phyloP scores from a whole-genome alignment of 2,113 vertebrate genomes.

The Rhadina sibilatrix region DNA sequence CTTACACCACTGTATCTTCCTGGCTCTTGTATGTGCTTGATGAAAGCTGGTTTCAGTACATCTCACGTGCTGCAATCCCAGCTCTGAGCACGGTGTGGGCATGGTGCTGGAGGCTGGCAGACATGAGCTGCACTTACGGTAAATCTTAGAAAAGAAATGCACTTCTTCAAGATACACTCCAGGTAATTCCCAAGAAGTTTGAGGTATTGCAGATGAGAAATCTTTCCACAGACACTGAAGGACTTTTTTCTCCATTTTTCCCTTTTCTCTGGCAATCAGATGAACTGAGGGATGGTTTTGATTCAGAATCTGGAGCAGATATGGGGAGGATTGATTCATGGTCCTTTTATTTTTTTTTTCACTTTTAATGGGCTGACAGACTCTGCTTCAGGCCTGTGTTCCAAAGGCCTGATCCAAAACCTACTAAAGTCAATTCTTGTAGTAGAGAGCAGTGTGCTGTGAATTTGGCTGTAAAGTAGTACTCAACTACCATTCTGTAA shows the following conservation, averaged over 20 bases:
- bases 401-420: constrained; percentile 56
- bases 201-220: constrained; percentile 24
- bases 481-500: not conserved
- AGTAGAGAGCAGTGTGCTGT: not conserved
- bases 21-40: not conserved
- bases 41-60: not conserved
- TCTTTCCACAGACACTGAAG: not conserved
- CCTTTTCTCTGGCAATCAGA: constrained; percentile 37
- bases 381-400: constrained; percentile 48
- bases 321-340: constrained; percentile 54
- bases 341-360: not conserved
- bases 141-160: constrained; percentile 6
- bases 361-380: constrained; percentile 57
- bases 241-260: not conserved
- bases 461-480: constrained; percentile 32
- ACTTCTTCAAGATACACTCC: not conserved
- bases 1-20: not conserved
- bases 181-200: not conserved
- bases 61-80: not conserved
- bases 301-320: constrained; percentile 66
- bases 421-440: constrained; percentile 19
- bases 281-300: constrained; percentile 50
- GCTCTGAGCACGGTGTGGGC: not conserved
- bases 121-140: not conserved
- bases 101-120: not conserved